Percentiles rank a stretch among this genome's conserved stretches.
Evolutionary conservation across 1,140 invertebrate species (phyloP).

Genomic region (Bombus haemorrhoidalis): DNA sequence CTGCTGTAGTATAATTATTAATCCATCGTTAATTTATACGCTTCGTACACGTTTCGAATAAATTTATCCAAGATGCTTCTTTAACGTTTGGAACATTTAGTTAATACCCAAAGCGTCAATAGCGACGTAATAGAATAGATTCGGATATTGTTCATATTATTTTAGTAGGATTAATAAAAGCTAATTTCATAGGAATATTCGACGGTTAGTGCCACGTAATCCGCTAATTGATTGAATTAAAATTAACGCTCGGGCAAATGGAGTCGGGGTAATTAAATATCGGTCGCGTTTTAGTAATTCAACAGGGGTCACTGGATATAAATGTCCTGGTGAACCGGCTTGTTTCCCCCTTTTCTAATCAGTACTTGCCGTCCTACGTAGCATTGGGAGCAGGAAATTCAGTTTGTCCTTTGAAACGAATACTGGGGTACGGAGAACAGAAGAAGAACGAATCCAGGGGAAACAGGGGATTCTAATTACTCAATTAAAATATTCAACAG

Average conservation of each 20-base stretch:
- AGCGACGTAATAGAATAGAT: not conserved
- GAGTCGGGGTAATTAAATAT: slow-evolving; percentile 16
- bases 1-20: not conserved
- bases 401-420: not conserved
- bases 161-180: not conserved
- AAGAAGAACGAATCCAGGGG: not conserved
- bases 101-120: not conserved
- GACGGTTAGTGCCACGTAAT: not conserved
- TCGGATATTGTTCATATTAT: not conserved
- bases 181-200: slow-evolving; percentile 6
- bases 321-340: not conserved
- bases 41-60: not conserved
- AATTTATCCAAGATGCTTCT: not conserved
- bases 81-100: not conserved
- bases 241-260: slow-evolving; percentile 19
- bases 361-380: not conserved
- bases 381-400: not conserved
- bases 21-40: not conserved
- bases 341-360: slow-evolving; percentile 8
- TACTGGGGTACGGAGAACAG: not conserved
- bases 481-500: slow-evolving; percentile 58
- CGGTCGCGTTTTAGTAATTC: slow-evolving; percentile 23
- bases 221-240: slow-evolving; percentile 31
- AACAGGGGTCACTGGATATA: too few species aligned
- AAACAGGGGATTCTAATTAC: slow-evolving; percentile 55